Conservation (phyloP, 1,140 invertebrate species). For the Cyclina sinensis region DNA sequence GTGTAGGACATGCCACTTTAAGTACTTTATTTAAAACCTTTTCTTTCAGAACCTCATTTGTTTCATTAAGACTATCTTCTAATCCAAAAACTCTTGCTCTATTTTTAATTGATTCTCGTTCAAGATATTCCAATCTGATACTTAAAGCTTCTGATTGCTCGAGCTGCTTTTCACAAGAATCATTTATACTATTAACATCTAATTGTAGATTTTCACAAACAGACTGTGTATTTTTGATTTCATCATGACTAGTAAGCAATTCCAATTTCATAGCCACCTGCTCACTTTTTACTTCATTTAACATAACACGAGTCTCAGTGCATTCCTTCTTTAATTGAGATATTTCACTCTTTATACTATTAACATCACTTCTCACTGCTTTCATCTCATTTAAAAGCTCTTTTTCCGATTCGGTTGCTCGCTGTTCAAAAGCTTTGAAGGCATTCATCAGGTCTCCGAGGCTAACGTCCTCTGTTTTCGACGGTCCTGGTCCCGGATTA, state of each 20-base stretch:
- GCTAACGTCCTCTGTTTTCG: neutral
- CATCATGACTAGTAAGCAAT: neutral
- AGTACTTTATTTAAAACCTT: neutral
- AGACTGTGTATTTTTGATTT: neutral
- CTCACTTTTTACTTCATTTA: constrained; percentile 12
- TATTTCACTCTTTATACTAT: neutral
- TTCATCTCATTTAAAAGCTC: constrained; percentile 2
- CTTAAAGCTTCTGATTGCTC: neutral
- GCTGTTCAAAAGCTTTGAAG: neutral
- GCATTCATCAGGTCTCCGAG: constrained; percentile 7
- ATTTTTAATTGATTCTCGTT: neutral
- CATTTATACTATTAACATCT: constrained; percentile 5
- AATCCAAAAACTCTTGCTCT: constrained; percentile 19
- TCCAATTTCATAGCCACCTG: neutral
- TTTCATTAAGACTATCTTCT: neutral
- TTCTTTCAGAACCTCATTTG: neutral
- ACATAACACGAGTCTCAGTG: neutral
- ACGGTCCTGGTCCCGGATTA: constrained; percentile 24
- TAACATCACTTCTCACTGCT: neutral
- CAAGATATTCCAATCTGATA: neutral
- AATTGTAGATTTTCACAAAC: neutral
- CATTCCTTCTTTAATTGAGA: neutral
- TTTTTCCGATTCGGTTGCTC: neutral
- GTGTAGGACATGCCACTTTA: neutral
- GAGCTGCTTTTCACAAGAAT: neutral